Base-by-base conservation (phyloP, 2,113 vertebrate species). In the Copsychus sechellarum region DNA sequence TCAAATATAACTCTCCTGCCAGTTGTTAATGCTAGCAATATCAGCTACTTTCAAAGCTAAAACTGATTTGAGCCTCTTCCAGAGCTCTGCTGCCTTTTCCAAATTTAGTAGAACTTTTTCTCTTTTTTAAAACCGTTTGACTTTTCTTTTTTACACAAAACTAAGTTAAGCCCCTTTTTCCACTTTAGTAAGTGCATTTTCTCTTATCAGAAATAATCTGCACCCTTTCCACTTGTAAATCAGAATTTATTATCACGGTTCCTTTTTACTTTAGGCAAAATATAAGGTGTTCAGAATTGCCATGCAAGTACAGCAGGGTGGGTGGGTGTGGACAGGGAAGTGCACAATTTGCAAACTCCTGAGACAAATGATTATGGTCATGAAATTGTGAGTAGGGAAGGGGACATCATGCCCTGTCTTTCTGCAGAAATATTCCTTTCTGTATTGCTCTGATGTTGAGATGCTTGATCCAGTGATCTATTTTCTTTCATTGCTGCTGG, bases 361-460 rank as follows among this genome's bases (percentile, higher is more conserved):
- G 11, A n/a, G 1, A 62, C 18, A 42, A 51, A 60, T 56, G 7
- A 45, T 10, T 9, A 1, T 6, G 38, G 15, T 22, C 4, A 23
- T 5, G 12, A 42, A 64, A 64, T 2, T 54, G 25, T 31, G 50
- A 62, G 31, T 4, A 10, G 7, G 23, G 15, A 43, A 45, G 20
- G 25, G 10, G 34, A 3, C 2, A 0, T 66, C 0, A 1, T 58
- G 14, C 6, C 13, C 13, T 43, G 12, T 53, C n/a, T 57, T 56
- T 31, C 38, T 54, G 51, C 33, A 67, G 20, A 48, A 13, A 29
- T 81, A 26, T 33, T 8, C 11, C 9, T 76, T 69, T 31, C 15
- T 4, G 0, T 38, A 4, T 31, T 67, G 9, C 22, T 88, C 42
- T 67, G 61, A 50, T 2, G 2, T 20, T 23, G 33, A 72, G 29